Evolutionary conservation across 2,797 vertebrate species (phyloP).

Genomic region (Enteromius paludinosus): DNA sequence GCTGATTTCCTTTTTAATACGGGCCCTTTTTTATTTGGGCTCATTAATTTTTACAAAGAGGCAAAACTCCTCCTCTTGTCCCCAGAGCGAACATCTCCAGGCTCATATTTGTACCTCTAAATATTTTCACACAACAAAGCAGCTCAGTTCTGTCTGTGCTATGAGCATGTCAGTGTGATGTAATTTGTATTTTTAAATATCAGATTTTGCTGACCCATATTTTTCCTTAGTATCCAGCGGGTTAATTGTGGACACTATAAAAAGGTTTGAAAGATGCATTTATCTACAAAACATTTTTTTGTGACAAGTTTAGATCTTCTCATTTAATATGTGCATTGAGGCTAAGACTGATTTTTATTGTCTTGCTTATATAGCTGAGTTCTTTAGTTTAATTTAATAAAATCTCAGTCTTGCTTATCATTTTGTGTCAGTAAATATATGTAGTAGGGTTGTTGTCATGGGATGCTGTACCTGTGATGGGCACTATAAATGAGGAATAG

Average conservation of each 20-base stretch:
- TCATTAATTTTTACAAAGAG: slow-evolving; percentile 32
- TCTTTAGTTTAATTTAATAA: no score
- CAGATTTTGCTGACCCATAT: slow-evolving; percentile 16
- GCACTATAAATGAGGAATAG: background rate
- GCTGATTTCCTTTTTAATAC: background rate
- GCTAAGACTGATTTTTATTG: slow-evolving; percentile 1
- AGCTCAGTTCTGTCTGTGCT: slow-evolving; percentile 2
- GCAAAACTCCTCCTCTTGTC: slow-evolving; percentile 10
- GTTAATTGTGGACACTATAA: slow-evolving; percentile 32
- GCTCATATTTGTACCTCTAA: slow-evolving; percentile 34
- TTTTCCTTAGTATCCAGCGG: background rate
- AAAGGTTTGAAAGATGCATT: slow-evolving; percentile 15
- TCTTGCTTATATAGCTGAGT: background rate
- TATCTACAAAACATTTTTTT: background rate
- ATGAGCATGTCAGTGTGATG: slow-evolving; percentile 13
- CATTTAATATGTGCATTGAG: background rate
- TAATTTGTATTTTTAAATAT: slow-evolving; percentile 1
- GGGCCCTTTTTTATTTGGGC: background rate
- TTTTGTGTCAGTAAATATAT: background rate
- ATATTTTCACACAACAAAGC: slow-evolving; percentile 16
- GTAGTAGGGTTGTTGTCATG: background rate
- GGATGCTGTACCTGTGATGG: background rate
- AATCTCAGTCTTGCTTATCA: background rate
- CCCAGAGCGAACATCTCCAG: slow-evolving; percentile 30
- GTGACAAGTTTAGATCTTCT: background rate